Base-by-base conservation (phyloP, 2,888 invertebrate species). In the Yponomeuta malinellus region DNA sequence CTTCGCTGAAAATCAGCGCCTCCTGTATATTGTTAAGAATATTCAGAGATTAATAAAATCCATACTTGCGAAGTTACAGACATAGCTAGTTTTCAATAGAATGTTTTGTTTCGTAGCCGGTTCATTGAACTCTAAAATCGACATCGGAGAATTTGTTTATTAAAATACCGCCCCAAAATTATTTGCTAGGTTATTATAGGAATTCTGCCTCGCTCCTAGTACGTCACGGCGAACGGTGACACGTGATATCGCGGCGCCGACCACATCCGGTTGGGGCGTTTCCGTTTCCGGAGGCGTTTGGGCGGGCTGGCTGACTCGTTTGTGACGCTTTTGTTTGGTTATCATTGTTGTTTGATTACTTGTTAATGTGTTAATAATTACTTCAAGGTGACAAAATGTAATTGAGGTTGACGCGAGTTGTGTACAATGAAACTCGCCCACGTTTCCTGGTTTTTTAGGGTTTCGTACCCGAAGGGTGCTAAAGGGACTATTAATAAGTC, bases 171-270 rank as follows among this genome's bases (percentile, higher is more conserved):
- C 3, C 1, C 3, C 52, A 12, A 59, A 59, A 59, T 15, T 59
- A 59, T 59, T 59, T 15, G 52, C 12, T 15, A 5, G 15, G 15
- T 12, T 59, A 59, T 59, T 59, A 15, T 59, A 59, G 52, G 1
- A 59, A 59, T 59, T 59, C 52, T 15, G 15, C 52, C 12, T 59
- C 15, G 15, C 52, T 59, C 52, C 52, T 15, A 59, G 52, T 15
- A 59, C 15, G 12, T 59, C 15, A 15, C 52, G 0, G 52, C 15
- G 52, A 5, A 59, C 52, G 15, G 52, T 78, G 81, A 78, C 83
- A 81, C 80, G 78, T 78, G 83, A 83, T 84, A 84, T 52, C 43
- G 69, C 31, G 52, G 59, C 52, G 70, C 15, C 63, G 70, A 78
- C 63, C 59, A 37, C 64, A 23, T 63, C 64, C 63, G 70, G 33